These are phyloP conservation scores for Bergia sp. DNA, from an alignment of 92 coral and sea anemone species.

Conservation along the genomic window DNA sequence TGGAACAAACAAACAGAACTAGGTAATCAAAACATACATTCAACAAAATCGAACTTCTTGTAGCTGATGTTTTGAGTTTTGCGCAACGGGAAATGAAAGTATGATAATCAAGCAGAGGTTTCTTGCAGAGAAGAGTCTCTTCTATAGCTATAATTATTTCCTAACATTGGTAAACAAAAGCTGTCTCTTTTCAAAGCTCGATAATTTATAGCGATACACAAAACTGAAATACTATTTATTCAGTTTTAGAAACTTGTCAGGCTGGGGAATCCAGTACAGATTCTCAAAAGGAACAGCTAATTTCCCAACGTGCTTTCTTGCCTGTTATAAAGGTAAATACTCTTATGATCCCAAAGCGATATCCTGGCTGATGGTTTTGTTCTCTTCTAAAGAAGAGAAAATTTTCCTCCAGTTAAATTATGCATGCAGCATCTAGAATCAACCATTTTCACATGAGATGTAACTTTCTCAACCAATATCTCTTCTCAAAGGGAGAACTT, in stretches of 20 bases:
- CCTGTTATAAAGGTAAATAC: not conserved
- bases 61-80: too few relatives aligned
- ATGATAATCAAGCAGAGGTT: not conserved
- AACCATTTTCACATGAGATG: too few relatives aligned
- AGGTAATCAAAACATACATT: too few relatives aligned
- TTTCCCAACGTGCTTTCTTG: not conserved
- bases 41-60: too few relatives aligned
- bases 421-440: too few relatives aligned
- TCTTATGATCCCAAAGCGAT: not conserved
- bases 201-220: not conserved
- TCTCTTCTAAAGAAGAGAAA: too few relatives aligned
- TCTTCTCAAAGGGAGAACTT: too few relatives aligned
- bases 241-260: not conserved
- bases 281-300: not conserved
- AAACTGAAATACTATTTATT: too few relatives aligned
- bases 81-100: not conserved
- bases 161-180: not conserved
- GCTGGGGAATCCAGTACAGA: not conserved
- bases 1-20: too few relatives aligned
- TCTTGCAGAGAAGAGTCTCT: not conserved
- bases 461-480: too few relatives aligned
- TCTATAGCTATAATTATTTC: not conserved
- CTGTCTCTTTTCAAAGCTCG: not conserved
- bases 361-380: not conserved
- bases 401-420: too few relatives aligned